Conservation (phyloP, 2,888 invertebrate species). For the Eucera pruinosa region DNA sequence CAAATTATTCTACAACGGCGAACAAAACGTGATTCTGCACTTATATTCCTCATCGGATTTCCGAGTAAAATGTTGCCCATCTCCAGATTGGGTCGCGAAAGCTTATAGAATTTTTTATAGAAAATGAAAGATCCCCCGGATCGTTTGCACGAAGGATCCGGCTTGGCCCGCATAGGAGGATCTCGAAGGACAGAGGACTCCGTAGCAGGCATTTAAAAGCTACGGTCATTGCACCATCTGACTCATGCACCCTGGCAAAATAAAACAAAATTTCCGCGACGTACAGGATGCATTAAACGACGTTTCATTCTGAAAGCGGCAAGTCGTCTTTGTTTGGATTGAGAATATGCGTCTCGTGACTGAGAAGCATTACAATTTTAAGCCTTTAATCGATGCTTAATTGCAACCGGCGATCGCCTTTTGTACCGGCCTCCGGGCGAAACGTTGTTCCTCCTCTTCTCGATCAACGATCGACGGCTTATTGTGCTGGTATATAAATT, state of each 20-base stretch:
- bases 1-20: too few species aligned
- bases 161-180: constrained; percentile 30
- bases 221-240: constrained; percentile 64
- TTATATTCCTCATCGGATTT: too few species aligned
- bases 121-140: too few species aligned
- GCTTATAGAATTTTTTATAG: too few species aligned
- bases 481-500: constrained; percentile 20
- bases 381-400: constrained; percentile 45
- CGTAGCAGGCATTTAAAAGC: constrained; percentile 48
- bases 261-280: constrained; percentile 42
- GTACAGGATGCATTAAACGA: constrained; percentile 12
- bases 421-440: background rate
- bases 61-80: too few species aligned
- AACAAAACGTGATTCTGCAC: too few species aligned
- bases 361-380: constrained; percentile 29
- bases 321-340: constrained; percentile 26
- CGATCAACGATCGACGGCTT: background rate
- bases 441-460: background rate
- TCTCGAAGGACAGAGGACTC: constrained; percentile 64
- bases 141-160: too few species aligned
- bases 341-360: background rate
- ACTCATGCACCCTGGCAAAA: constrained; percentile 27
- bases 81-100: too few species aligned
- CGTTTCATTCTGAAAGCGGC: constrained; percentile 6
- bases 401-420: constrained; percentile 22